Conservation (phyloP, 2,888 invertebrate species). For the Leptinotarsa rubiginosa region DNA sequence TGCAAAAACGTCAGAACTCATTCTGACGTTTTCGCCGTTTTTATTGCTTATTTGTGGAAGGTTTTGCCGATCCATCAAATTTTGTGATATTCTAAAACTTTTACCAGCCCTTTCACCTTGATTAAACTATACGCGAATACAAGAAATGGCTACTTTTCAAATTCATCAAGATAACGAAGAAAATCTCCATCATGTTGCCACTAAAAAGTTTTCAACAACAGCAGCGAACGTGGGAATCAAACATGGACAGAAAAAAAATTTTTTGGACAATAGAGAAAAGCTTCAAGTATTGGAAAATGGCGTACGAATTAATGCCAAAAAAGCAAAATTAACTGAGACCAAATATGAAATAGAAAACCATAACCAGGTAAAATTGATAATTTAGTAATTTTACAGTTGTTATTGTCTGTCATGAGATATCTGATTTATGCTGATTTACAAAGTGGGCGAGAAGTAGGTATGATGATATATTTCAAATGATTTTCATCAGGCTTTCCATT, state of each 20-base stretch:
- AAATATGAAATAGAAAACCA: slow-evolving; percentile 17
- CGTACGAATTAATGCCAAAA: slow-evolving; percentile 39
- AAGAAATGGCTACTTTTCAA: slow-evolving; percentile 55
- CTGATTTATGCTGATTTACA: too few species aligned
- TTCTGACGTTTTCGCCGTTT: slow-evolving; percentile 22
- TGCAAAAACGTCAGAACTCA: slow-evolving; percentile 21
- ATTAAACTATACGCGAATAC: slow-evolving; percentile 1
- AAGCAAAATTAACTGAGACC: slow-evolving; percentile 32
- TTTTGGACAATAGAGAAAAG: slow-evolving; percentile 37
- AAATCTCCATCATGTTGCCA: slow-evolving; percentile 18
- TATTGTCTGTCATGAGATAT: too few species aligned
- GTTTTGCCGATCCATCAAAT: slow-evolving; percentile 2
- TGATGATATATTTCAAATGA: not conserved
- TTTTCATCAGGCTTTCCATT: slow-evolving; percentile 8
- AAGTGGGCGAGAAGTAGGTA: too few species aligned
- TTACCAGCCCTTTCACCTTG: not conserved
- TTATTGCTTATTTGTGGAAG: slow-evolving; percentile 6
- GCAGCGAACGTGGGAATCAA: not conserved
- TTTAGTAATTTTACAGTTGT: too few species aligned
- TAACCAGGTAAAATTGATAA: slow-evolving; percentile 32
- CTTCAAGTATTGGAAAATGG: slow-evolving; percentile 43
- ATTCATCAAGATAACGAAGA: slow-evolving; percentile 55
- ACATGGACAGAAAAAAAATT: slow-evolving; percentile 16
- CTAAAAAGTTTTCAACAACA: slow-evolving; percentile 13
- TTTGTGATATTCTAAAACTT: not conserved